phyloP scores from a whole-genome alignment of 23 tunicate species.

The Trididemnum clinides region DNA sequence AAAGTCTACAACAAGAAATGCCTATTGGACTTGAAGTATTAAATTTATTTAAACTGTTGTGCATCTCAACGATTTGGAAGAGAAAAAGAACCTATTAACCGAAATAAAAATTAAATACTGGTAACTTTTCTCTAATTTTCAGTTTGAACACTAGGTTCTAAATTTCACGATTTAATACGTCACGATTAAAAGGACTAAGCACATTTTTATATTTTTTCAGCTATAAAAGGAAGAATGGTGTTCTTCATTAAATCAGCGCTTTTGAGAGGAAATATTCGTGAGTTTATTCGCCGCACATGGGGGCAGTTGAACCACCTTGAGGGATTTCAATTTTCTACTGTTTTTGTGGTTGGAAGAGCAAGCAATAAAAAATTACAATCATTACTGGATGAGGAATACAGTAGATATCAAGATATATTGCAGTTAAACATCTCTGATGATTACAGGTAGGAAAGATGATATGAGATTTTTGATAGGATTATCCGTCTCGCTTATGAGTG shows the following conservation, averaged over 20 bases:
- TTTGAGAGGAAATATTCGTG: not conserved
- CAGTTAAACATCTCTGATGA: not conserved
- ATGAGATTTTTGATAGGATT: too few species aligned
- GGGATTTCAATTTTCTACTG: not conserved
- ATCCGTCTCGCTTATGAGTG: too few species aligned
- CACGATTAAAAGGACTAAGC: too few species aligned
- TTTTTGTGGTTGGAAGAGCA: not conserved
- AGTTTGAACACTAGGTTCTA: too few species aligned
- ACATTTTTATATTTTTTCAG: not conserved
- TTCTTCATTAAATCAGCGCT: not conserved
- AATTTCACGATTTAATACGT: too few species aligned
- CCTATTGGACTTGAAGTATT: too few species aligned
- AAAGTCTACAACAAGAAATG: too few species aligned
- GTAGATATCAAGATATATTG: not conserved
- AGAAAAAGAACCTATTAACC: too few species aligned
- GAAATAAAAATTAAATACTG: too few species aligned
- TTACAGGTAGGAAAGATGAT: not conserved
- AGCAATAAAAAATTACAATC: not conserved
- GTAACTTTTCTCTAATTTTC: too few species aligned
- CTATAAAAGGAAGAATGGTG: not conserved
- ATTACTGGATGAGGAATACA: not conserved
- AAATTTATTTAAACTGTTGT: too few species aligned
- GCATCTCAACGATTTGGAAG: too few species aligned
- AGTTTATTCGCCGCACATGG: conserved; percentile 24
- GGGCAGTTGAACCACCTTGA: not conserved